phyloP scores from a whole-genome alignment of 2,888 invertebrate genomes.

The Oxytorus armatus region DNA sequence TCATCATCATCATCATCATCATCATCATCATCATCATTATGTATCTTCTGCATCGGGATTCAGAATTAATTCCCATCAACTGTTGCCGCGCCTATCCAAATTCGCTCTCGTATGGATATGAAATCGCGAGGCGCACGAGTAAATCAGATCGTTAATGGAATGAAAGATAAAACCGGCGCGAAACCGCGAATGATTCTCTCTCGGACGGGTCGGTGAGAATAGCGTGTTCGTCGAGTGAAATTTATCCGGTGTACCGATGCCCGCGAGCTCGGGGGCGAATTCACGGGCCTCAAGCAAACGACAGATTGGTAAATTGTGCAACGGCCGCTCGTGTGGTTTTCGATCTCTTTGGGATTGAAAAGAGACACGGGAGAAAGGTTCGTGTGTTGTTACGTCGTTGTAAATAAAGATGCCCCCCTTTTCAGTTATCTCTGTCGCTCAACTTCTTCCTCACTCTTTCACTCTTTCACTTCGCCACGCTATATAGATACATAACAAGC shows the following conservation, averaged over 20 bases:
- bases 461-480: slow-evolving; percentile 24
- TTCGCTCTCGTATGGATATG: neutral
- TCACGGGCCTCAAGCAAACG: slow-evolving; percentile 69
- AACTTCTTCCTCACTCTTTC: slow-evolving; percentile 23
- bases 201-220: neutral
- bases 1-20: neutral
- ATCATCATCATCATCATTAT: neutral
- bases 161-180: slow-evolving; percentile 22
- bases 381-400: slow-evolving; percentile 76
- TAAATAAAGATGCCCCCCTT: slow-evolving; percentile 76
- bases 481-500: neutral
- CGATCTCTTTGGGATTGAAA: slow-evolving; percentile 63
- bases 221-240: slow-evolving; percentile 68
- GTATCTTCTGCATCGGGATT: no score
- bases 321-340: slow-evolving; percentile 46
- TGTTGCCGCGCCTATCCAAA: neutral
- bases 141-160: slow-evolving; percentile 27
- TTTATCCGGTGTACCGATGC: slow-evolving; percentile 60
- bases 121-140: neutral
- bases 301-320: slow-evolving; percentile 69
- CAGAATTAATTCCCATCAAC: neutral
- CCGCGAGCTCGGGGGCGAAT: slow-evolving; percentile 63
- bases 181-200: slow-evolving; percentile 34
- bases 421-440: slow-evolving; percentile 18
- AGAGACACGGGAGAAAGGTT: slow-evolving; percentile 77